Conservation (phyloP, 2,888 invertebrate genomes). For the Lysandra coridon region DNA sequence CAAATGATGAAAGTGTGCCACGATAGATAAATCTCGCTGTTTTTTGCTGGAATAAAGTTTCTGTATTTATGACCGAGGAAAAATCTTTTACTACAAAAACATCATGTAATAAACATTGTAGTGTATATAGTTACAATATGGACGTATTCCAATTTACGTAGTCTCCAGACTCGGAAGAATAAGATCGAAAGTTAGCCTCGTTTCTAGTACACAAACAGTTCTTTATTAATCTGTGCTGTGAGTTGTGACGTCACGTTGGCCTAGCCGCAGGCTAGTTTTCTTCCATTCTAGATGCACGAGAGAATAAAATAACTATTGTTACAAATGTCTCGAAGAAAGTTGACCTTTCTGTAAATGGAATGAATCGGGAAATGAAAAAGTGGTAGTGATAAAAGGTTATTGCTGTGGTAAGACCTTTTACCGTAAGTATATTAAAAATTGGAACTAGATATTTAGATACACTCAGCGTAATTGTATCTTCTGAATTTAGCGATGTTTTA, state of each 20-base stretch:
- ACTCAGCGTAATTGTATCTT: too few species aligned
- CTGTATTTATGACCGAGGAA: constrained; percentile 1
- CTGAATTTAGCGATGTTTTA: too few species aligned
- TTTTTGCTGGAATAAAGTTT: background rate
- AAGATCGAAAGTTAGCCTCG: constrained; percentile 16
- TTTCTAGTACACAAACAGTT: background rate
- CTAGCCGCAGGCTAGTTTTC: background rate
- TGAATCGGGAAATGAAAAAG: background rate
- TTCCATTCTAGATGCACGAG: background rate
- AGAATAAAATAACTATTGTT: background rate
- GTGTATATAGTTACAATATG: background rate
- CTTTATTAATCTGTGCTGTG: background rate
- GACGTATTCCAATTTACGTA: constrained; percentile 8
- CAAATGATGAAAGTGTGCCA: background rate
- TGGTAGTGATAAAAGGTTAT: background rate
- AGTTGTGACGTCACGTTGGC: constrained; percentile 8
- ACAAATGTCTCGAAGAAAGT: background rate
- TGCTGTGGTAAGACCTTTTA: background rate
- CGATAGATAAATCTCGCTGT: background rate
- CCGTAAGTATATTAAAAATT: too few species aligned
- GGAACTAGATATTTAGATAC: too few species aligned
- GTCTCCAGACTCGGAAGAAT: background rate
- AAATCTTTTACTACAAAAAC: background rate
- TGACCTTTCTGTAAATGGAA: background rate
- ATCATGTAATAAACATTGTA: background rate